phyloP scores from a whole-genome alignment of 2,888 invertebrate species.

The Drosophila neoperkinsi region DNA sequence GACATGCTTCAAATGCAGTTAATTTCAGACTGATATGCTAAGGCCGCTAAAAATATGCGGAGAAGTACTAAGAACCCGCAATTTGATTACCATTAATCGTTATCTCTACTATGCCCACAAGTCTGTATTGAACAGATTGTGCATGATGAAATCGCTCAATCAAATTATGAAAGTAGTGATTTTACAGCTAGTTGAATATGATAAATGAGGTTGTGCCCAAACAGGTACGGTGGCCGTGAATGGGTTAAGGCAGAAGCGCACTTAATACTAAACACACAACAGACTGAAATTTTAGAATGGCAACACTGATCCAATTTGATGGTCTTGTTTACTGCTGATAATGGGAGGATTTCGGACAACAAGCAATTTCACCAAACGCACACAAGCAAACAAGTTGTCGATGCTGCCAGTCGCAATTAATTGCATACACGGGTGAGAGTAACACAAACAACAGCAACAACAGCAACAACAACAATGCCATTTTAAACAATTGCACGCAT shows the following conservation, averaged over 20 bases:
- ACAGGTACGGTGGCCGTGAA: background rate
- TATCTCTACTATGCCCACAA: background rate
- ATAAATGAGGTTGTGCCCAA: background rate
- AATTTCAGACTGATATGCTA: background rate
- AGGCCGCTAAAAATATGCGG: background rate
- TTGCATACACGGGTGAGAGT: constrained; percentile 46
- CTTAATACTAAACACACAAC: constrained; percentile 1
- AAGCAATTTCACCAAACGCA: constrained; percentile 30
- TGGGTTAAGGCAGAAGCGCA: background rate
- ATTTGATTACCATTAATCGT: background rate
- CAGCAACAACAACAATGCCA: constrained; percentile 11
- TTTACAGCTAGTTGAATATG: background rate
- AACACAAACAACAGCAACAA: constrained; percentile 3
- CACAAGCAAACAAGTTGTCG: constrained; percentile 55
- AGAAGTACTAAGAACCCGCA: background rate
- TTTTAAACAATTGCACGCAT: constrained; percentile 33
- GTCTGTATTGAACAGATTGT: too few relatives aligned
- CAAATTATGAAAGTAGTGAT: background rate
- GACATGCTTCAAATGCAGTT: background rate
- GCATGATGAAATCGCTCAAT: background rate
- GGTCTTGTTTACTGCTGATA: constrained; percentile 17
- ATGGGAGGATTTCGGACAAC: constrained; percentile 17
- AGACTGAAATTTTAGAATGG: background rate
- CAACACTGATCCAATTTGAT: constrained; percentile 33
- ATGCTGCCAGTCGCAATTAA: constrained; percentile 55